Evolutionary conservation across 2,888 invertebrate species (phyloP).

Genomic region (Chloroclysta siterata): DNA sequence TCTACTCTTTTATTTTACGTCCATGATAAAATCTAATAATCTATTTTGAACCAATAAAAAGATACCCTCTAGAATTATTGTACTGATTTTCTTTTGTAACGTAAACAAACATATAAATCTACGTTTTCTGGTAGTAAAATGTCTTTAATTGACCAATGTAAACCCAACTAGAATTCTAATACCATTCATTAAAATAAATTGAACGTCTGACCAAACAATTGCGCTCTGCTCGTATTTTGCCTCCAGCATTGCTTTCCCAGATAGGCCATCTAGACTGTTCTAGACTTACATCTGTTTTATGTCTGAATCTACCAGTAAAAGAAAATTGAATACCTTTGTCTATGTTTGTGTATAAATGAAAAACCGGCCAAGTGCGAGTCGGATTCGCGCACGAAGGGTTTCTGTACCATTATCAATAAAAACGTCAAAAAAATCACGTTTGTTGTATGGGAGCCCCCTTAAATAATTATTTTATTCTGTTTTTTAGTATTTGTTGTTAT

Average conservation of each 20-base stretch:
- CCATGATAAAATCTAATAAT: too few species aligned
- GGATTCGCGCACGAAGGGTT: too few species aligned
- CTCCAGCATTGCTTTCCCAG: constrained; percentile 11
- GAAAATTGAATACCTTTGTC: background rate
- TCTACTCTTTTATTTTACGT: too few species aligned
- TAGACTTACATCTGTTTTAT: constrained; percentile 19
- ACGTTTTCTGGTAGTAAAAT: background rate
- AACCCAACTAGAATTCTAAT: constrained; percentile 7
- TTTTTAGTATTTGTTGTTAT: too few species aligned
- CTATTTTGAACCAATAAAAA: too few species aligned
- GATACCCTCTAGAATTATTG: too few species aligned
- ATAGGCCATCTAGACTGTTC: constrained; percentile 14
- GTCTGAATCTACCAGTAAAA: constrained; percentile 7
- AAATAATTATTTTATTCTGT: too few species aligned
- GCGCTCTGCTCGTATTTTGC: constrained; percentile 21
- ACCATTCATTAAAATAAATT: constrained; percentile 29
- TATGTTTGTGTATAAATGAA: too few species aligned
- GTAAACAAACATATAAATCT: background rate
- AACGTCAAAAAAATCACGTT: too few species aligned
- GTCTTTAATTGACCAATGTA: background rate
- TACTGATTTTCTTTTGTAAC: background rate
- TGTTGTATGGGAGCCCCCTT: too few species aligned
- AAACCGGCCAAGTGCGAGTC: too few species aligned
- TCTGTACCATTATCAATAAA: too few species aligned
- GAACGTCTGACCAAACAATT: constrained; percentile 19